Base-by-base conservation (phyloP, 1,140 invertebrate species). In the Radopholus similis region DNA sequence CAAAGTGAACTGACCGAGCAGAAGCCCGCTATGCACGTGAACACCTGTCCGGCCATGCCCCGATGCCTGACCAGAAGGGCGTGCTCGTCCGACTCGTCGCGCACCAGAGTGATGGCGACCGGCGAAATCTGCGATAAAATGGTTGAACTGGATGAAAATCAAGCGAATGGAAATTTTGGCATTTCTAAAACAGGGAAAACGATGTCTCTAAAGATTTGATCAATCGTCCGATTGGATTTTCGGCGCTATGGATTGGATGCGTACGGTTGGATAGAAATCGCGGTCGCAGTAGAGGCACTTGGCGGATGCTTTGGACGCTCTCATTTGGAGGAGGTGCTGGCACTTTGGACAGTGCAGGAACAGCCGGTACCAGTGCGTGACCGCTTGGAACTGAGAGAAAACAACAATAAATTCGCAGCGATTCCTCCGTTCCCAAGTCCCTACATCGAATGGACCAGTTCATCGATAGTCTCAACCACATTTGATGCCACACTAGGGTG, bases 21-120 rank as follows among this genome's bases (percentile, higher is more conserved):
- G 68, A 87, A 88, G 18, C 87, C 87, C 35, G 87, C 86, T 49
- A 88, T 82, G 75, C 85, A 86, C 3, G 86, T 86, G 71, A 81
- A 88, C 84, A 88, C 86, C 53, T 85, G 85, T 8, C 78, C 75
- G 13, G 85, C 85, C 74, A 85, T 85, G 28, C 80, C 76, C 35
- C 83, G 83, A 71, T 85, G 84, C 44, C 86, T 72, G 4, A 87
- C 87, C 5, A 88, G 76, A 13, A 88, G 76, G 59, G 85, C 83
- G 63, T 83, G 82, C 53, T 83, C 83, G 15, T 84, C 76, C 56
- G 79, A 74, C 58, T 80, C 71, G 69, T 87, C 84, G 3, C 83
- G 75, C 49, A 88, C 84, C 6, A 87, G 70, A 67, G 85, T 84
- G 49, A 88, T 88, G 4, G 86, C 85, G 13, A 87, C 87, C 18